Percentiles rank a stretch among this genome's conserved stretches.
These are phyloP conservation scores for Conger conger DNA, from an alignment of 2,113 vertebrate genomes.

Conservation along the genomic window DNA sequence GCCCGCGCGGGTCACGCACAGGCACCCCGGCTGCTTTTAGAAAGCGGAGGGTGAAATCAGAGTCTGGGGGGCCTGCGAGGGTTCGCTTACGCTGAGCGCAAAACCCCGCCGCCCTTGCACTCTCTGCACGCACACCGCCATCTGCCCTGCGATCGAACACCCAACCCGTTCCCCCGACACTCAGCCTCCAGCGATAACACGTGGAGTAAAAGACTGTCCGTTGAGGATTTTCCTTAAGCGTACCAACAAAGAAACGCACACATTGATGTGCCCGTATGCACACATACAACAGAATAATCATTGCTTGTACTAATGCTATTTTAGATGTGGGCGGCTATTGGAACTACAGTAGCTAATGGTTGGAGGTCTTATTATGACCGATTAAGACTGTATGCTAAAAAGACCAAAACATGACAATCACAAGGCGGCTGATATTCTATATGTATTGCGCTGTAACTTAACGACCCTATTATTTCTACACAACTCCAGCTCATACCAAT, in stretches of 20 bases:
- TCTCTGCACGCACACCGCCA: background rate
- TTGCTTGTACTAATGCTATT: conserved; percentile 31
- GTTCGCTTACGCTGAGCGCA: background rate
- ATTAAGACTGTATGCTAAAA: background rate
- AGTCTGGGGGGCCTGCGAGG: background rate
- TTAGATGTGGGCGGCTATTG: background rate
- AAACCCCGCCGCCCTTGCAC: background rate
- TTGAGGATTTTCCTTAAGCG: background rate
- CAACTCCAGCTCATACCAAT: background rate
- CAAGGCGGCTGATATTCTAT: background rate
- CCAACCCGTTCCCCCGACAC: background rate
- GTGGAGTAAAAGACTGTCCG: background rate
- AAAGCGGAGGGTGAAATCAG: conserved; percentile 9
- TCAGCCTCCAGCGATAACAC: background rate
- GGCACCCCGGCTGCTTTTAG: background rate
- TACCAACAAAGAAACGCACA: background rate
- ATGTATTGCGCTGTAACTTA: background rate
- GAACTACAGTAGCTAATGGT: too few relatives aligned
- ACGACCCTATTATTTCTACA: background rate
- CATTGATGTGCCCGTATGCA: background rate
- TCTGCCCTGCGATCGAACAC: background rate
- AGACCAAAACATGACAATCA: background rate
- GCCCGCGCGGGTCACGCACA: background rate
- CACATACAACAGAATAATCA: conserved; percentile 22
- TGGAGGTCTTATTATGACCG: too few relatives aligned